These are phyloP conservation scores for Hoplostethus atlanticus DNA, from an alignment of 2,797 vertebrate species.

Conservation along the genomic window DNA sequence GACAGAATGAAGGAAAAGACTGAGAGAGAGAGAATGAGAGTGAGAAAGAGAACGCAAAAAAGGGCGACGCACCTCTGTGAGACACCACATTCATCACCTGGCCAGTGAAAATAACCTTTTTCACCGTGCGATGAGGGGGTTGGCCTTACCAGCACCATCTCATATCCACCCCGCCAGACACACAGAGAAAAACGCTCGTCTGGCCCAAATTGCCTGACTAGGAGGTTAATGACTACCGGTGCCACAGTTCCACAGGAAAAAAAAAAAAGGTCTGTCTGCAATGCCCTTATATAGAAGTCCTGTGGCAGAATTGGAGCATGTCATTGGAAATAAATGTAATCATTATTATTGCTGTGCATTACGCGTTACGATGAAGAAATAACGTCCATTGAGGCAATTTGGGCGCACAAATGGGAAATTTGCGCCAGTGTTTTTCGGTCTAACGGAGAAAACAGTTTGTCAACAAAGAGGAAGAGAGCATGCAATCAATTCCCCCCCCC, in stretches of 20 bases:
- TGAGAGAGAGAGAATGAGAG: conserved; percentile 47
- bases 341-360: conserved; percentile 32
- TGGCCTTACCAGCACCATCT: conserved; percentile 52
- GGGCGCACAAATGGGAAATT: conserved; percentile 8
- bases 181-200: conserved; percentile 53
- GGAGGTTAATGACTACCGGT: conserved; percentile 79
- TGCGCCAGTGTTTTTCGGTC: conserved; percentile 18
- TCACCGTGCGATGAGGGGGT: conserved; percentile 63
- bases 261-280: conserved; percentile 37
- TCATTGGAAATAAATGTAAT: conserved; percentile 57
- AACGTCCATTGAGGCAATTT: conserved; percentile 24
- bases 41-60: conserved; percentile 23
- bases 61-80: conserved; percentile 48
- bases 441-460: conserved; percentile 43
- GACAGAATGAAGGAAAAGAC: conserved; percentile 51
- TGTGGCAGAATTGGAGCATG: conserved; percentile 37
- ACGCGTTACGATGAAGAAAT: conserved; percentile 26
- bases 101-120: conserved; percentile 75
- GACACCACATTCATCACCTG: conserved; percentile 78
- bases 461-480: conserved; percentile 39
- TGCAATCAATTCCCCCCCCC: conserved; percentile 58
- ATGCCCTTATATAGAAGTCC: conserved; percentile 37
- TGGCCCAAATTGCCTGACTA: conserved; percentile 79
- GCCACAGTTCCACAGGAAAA: conserved; percentile 29
- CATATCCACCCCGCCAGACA: conserved; percentile 47